These are phyloP conservation scores for Lathronympha strigana DNA, from an alignment of 2,888 invertebrate species.

Conservation along the genomic window DNA sequence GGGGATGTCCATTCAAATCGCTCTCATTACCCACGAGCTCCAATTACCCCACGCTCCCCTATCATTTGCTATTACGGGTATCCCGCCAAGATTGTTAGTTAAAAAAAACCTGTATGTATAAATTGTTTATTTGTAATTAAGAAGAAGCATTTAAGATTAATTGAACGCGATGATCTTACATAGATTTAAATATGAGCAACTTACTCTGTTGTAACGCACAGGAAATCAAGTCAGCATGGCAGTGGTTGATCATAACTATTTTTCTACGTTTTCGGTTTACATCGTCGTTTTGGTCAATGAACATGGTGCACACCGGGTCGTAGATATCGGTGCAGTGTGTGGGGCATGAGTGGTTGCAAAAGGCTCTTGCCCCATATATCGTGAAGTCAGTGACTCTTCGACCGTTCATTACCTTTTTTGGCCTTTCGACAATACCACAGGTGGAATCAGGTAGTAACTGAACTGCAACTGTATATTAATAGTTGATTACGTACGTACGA, in stretches of 20 bases:
- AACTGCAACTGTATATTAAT: neutral
- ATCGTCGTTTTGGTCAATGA: neutral
- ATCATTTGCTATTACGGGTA: no score
- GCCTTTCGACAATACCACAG: neutral
- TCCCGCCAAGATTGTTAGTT: no score
- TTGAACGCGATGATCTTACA: no score
- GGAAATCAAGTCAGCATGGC: conserved; percentile 19
- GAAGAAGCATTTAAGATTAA: neutral
- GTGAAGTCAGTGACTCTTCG: conserved; percentile 5
- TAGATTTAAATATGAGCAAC: neutral
- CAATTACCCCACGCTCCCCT: no score
- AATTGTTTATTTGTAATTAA: neutral
- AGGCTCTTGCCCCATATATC: neutral
- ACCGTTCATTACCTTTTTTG: neutral
- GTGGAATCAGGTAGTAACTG: neutral
- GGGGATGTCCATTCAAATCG: no score
- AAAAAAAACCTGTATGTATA: no score
- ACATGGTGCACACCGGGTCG: conserved; percentile 6
- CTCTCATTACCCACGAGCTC: no score
- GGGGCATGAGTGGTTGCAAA: conserved; percentile 27
- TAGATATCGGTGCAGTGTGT: conserved; percentile 28
- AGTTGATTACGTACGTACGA: neutral
- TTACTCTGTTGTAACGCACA: conserved; percentile 19
- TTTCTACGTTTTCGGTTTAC: neutral
- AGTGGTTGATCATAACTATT: conserved; percentile 16